Percentiles rank a stretch among this genome's conserved stretches.
Conservation (phyloP, 2,888 invertebrate species). For the Alitta virens region DNA sequence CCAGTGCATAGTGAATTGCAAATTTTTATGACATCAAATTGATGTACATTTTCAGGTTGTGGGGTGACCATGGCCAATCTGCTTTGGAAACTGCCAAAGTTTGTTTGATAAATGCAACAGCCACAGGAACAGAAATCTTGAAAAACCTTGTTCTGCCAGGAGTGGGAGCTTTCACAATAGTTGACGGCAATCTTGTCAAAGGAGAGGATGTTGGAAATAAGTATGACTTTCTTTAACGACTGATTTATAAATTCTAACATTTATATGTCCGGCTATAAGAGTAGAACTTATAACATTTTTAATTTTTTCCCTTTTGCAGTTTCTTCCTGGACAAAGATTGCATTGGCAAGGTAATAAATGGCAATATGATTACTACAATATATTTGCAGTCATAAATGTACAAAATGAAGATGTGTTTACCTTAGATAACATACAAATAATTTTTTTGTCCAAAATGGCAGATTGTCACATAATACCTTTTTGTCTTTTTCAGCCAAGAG, state of each 20-base stretch:
- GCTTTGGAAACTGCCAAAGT: constrained; percentile 85
- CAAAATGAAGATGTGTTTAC: no score
- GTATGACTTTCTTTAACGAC: constrained; percentile 63
- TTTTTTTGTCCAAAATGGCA: no score
- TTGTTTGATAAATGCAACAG: constrained; percentile 90
- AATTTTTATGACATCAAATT: neutral
- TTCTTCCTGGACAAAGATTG: constrained; percentile 86
- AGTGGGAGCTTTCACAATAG: constrained; percentile 21
- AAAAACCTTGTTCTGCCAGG: constrained; percentile 95
- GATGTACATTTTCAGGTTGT: constrained; percentile 64
- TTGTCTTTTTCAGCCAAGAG: constrained; percentile 68
- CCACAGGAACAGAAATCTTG: constrained; percentile 88
- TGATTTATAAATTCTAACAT: no score
- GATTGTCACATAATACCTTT: no score
- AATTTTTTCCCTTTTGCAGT: constrained; percentile 58
- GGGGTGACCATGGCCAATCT: constrained; percentile 97
- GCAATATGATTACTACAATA: no score
- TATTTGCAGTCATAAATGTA: no score
- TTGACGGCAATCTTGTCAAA: constrained; percentile 78
- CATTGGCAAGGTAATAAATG: constrained; percentile 64
- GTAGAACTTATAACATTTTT: no score
- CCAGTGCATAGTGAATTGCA: neutral
- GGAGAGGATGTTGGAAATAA: constrained; percentile 93
- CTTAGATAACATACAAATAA: no score
- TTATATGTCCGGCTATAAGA: no score